Evolutionary conservation across 1,140 invertebrate genomes (phyloP), one percentile per base, ranked within the genome.

Genomic region (Drosophila chauvacae): DNA sequence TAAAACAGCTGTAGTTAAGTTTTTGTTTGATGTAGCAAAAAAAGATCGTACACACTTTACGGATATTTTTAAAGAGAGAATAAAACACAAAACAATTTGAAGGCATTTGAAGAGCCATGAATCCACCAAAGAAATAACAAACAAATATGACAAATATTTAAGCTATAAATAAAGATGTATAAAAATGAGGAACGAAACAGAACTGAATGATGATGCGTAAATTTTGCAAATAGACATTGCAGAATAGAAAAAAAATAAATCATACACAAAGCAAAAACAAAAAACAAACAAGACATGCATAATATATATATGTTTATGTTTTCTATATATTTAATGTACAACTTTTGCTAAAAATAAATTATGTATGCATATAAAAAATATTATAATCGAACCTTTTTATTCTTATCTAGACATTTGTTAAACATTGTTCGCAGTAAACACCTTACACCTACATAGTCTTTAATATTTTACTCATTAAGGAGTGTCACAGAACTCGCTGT

Each of bases 151-250:
- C 73, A 78, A 85, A 72, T 84, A 81, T 68, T 81, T 86, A 86
- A 86, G 74, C 58, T 84, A 84, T 78, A 84, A 71, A 64, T 70
- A 69, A 68, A 55, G 63, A 48, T 78, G 74, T 78, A 68, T 77
- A 80, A 77, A 55, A 71, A 28, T 45, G 37, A 53, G 42, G 65
- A 65, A 57, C 71, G 44, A 70, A 70, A 86, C 78, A 82, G 83
- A 88, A 87, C 84, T 88, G 77, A 87, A 73, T 63, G 82, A 73
- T 65, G 82, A 73, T 65, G 82, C 45, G 65, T 79, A 80, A 72
- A 65, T 53, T 77, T 78, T 74, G 55, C 53, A 48, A 75, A 56
- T 50, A 73, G 70, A 75, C 35, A 76, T 60, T 55, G 61, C 47
- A 75, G 16, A 76, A 62, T 57, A 41, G 13, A 45, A 48, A 69